These are phyloP conservation scores for Chaenogobius annularis DNA, from an alignment of 2,113 vertebrate species.

Conservation along the genomic window DNA sequence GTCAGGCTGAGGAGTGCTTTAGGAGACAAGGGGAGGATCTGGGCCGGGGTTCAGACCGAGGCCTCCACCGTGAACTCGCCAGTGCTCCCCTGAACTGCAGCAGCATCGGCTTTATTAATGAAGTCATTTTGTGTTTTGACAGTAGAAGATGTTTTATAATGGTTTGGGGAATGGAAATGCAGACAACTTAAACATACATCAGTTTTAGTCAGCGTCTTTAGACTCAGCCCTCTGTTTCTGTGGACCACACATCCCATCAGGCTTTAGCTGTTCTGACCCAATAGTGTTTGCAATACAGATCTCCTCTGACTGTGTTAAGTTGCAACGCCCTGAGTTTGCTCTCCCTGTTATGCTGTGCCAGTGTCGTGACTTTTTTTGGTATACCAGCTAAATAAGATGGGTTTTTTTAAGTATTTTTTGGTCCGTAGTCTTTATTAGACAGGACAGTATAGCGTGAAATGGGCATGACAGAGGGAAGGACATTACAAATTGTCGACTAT, in stretches of 20 bases:
- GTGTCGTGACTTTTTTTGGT: background rate
- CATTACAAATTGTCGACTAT: too few relatives aligned
- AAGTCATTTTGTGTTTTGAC: conserved; percentile 19
- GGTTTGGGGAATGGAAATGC: conserved; percentile 4
- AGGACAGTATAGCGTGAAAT: too few relatives aligned
- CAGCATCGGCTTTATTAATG: conserved; percentile 20
- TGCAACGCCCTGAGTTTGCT: background rate
- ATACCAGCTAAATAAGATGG: too few relatives aligned
- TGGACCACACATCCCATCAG: conserved; percentile 13
- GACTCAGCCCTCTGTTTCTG: conserved; percentile 8
- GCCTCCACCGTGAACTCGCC: conserved; percentile 2
- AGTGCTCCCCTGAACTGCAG: background rate
- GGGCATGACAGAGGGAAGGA: too few relatives aligned
- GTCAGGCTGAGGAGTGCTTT: conserved; percentile 12
- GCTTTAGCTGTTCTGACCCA: conserved; percentile 34
- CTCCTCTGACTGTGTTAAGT: background rate
- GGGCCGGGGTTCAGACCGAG: conserved; percentile 26
- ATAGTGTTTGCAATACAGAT: background rate
- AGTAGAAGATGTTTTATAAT: conserved; percentile 1
- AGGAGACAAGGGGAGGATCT: conserved; percentile 16
- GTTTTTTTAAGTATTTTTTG: too few relatives aligned
- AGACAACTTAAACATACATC: conserved; percentile 9
- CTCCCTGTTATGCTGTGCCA: too few relatives aligned
- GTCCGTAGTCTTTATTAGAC: too few relatives aligned
- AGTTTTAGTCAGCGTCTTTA: conserved; percentile 10